A percentile compares a stretch with the other conserved stretches of the same genome.
Evolutionary conservation across 2,113 vertebrate species (phyloP).

Genomic region (Furnarius figulus): DNA sequence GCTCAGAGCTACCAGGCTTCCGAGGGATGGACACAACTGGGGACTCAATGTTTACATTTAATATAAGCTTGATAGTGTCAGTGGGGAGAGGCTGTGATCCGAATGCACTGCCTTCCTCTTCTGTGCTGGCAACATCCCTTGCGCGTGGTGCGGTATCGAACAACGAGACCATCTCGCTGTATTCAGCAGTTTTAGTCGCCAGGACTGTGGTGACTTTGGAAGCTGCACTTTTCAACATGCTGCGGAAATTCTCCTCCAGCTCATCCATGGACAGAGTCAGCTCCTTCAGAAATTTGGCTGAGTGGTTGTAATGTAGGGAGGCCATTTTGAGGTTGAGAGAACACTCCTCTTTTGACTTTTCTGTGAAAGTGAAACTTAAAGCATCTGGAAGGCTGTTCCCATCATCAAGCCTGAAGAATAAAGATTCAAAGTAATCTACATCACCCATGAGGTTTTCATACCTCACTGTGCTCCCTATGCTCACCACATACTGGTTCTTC

Average conservation of each 20-base stretch:
- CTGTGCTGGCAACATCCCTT: slow-evolving; percentile 74
- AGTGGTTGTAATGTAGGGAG: slow-evolving; percentile 96
- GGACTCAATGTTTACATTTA: slow-evolving; percentile 93
- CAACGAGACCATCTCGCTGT: slow-evolving; percentile 94
- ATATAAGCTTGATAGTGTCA: slow-evolving; percentile 88
- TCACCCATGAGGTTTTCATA: slow-evolving; percentile 71
- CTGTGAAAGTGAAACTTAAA: slow-evolving; percentile 85
- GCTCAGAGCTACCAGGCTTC: slow-evolving; percentile 90
- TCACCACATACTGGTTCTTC: slow-evolving; percentile 91
- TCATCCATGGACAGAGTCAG: slow-evolving; percentile 92
- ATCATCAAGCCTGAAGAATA: slow-evolving; percentile 70
- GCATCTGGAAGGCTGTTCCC: slow-evolving; percentile 80
- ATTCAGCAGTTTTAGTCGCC: slow-evolving; percentile 94
- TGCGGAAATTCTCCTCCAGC: slow-evolving; percentile 92
- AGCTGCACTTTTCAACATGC: slow-evolving; percentile 92
- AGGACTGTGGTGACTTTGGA: slow-evolving; percentile 93
- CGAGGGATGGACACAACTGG: slow-evolving; percentile 93
- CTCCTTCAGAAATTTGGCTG: slow-evolving; percentile 92
- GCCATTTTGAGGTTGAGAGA: slow-evolving; percentile 90
- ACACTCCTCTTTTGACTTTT: slow-evolving; percentile 90
- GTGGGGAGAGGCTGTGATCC: slow-evolving; percentile 18
- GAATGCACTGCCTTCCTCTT: slow-evolving; percentile 76
- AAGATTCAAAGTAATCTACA: slow-evolving; percentile 56
- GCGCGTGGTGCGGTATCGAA: slow-evolving; percentile 85
- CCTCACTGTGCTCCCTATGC: slow-evolving; percentile 85